These are phyloP conservation scores for Dipodomys ordii DNA, from an alignment of 2,113 vertebrate species.

Conservation along the genomic window DNA sequence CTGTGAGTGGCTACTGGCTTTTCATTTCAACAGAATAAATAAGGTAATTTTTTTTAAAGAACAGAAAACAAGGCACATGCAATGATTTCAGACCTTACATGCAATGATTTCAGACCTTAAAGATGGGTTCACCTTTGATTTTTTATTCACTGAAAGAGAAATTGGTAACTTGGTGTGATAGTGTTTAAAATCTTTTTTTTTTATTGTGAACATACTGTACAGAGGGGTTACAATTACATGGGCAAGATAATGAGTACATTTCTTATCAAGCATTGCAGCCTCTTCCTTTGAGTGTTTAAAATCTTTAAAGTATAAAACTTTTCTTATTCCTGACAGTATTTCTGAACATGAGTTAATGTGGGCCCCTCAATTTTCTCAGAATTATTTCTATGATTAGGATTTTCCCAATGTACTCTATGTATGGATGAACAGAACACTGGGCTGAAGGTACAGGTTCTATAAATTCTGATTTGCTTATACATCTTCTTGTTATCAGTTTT, in stretches of 20 bases:
- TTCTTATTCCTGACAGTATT: not conserved
- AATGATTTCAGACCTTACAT: slow-evolving; percentile 13
- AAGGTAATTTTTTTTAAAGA: not conserved
- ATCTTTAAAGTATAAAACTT: not conserved
- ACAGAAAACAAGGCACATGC: not conserved
- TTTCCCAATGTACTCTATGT: not conserved
- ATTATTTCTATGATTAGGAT: not conserved
- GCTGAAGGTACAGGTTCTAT: not conserved
- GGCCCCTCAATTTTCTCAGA: not conserved
- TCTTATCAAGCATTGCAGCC: no score
- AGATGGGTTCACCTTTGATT: not conserved
- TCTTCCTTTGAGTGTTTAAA: not conserved
- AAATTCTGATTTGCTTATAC: not conserved
- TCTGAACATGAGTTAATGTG: slow-evolving; percentile 15
- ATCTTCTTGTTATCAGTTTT: slow-evolving; percentile 5
- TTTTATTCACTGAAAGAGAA: not conserved
- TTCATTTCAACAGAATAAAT: slow-evolving; percentile 15
- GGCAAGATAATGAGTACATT: no score
- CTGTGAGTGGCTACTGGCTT: not conserved
- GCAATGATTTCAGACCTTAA: not conserved
- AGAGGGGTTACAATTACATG: no score
- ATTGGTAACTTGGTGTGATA: not conserved
- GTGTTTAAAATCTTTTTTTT: no score
- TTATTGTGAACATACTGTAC: no score
- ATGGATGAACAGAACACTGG: not conserved